phyloP scores from a whole-genome alignment of 2,113 vertebrate species.

The Percopsis transmontana region DNA sequence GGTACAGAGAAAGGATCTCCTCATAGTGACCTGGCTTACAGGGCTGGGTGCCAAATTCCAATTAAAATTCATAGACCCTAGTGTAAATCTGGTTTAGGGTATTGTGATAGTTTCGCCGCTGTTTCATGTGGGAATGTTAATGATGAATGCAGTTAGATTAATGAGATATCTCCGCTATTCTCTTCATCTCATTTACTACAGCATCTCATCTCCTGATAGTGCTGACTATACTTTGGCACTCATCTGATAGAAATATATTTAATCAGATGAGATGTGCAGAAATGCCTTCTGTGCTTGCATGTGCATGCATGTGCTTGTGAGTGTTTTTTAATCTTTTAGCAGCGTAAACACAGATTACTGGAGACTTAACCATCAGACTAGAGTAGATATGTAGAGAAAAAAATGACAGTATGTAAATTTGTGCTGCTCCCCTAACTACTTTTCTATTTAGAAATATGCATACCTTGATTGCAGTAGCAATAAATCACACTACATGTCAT shows the following conservation, averaged over 20 bases:
- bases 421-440: too few relatives aligned
- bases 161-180: conserved; percentile 8
- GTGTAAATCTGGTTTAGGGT: conserved; percentile 48
- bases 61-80: conserved; percentile 21
- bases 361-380: too few relatives aligned
- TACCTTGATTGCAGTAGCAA: too few relatives aligned
- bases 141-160: conserved; percentile 46
- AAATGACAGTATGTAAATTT: background rate
- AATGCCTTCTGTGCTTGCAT: conserved; percentile 1
- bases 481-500: too few relatives aligned
- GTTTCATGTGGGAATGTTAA: conserved; percentile 45
- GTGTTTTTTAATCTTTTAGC: background rate
- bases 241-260: conserved; percentile 38
- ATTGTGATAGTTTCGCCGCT: conserved; percentile 43
- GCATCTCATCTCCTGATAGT: background rate
- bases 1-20: background rate
- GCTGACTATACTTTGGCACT: conserved; percentile 19
- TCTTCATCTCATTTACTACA: background rate
- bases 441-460: too few relatives aligned
- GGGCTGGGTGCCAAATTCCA: conserved; percentile 3
- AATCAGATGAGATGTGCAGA: conserved; percentile 40
- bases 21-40: background rate
- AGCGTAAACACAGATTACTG: too few relatives aligned
- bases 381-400: too few relatives aligned
- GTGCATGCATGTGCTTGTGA: background rate